These are phyloP conservation scores for Tipula unca DNA, from an alignment of 2,888 invertebrate species.

Conservation along the genomic window DNA sequence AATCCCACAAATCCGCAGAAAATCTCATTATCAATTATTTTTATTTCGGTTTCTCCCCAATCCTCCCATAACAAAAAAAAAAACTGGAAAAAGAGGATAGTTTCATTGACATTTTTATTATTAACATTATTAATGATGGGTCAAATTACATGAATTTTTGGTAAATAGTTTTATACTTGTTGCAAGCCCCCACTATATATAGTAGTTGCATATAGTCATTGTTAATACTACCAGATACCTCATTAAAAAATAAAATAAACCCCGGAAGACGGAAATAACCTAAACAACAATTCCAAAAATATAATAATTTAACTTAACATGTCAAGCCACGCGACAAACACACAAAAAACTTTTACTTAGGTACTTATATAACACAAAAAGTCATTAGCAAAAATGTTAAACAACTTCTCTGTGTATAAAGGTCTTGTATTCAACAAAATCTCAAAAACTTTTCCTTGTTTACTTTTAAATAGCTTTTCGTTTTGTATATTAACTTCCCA, in stretches of 20 bases:
- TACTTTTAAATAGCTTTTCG: background rate
- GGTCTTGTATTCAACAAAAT: background rate
- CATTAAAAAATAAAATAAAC: background rate
- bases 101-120: too few species aligned
- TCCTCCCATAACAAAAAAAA: too few species aligned
- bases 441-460: background rate
- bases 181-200: too few species aligned
- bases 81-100: too few species aligned
- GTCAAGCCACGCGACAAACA: background rate
- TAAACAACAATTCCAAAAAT: background rate
- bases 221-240: background rate
- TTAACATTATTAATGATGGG: too few species aligned
- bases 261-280: background rate
- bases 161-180: too few species aligned
- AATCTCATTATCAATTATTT: background rate
- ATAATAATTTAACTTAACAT: background rate
- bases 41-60: background rate
- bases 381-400: conserved; percentile 8
- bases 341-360: background rate
- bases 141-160: too few species aligned
- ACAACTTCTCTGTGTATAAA: background rate
- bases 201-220: too few species aligned
- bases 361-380: background rate
- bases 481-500: background rate
- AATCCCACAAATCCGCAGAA: background rate